Base-by-base conservation (phyloP, 2,113 vertebrate species). In the Lontra canadensis region DNA sequence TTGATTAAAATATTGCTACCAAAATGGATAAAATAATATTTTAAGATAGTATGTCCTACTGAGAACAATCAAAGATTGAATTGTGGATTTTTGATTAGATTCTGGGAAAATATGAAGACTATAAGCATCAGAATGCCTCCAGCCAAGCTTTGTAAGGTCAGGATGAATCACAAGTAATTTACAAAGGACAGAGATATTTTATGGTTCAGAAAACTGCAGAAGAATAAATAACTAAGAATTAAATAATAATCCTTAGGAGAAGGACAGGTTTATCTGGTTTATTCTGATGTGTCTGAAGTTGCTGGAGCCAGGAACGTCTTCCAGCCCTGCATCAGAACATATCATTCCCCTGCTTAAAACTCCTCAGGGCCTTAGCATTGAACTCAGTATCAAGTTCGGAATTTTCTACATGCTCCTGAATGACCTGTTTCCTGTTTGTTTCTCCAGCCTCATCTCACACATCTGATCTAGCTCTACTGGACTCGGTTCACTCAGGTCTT, bases 61-160 rank as follows among this genome's bases (percentile, higher is more conserved):
- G 94, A 97, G 96, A 98, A 85, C 57, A 98, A 83, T 95, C 88
- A 96, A 52, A 86, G 67, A 52, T 63, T 71, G 15, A 95, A 96
- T 92, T 91, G 73, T 7, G 74, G 36, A 88, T 44, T 96, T 94
- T 88, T 96, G 29, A 36, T 97, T 98, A 97, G 81, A 92, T 83
- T 74, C 69, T 12, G 88, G 80, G 87, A 52, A 59, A 88, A 96
- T 84, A 80, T 95, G 88, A 96, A 95, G 90, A 89, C 47, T 89
- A 87, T 83, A 79, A 86, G 34, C 49, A 93, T 85, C 88, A 85
- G 78, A 85, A 92, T 85, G 83, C 93, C 73, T 94, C 73, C 20
- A 52, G 65, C 52, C 31, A 84, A 57, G 74, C 79, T 44, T 65
- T 80, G 31, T 11, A 52, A 87, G 55, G 29, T 61, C 90, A 0